Percentiles rank a stretch among this genome's conserved stretches.
Evolutionary conservation across 2,797 vertebrate genomes (phyloP).

Genomic region (Gambelia wislizenii): DNA sequence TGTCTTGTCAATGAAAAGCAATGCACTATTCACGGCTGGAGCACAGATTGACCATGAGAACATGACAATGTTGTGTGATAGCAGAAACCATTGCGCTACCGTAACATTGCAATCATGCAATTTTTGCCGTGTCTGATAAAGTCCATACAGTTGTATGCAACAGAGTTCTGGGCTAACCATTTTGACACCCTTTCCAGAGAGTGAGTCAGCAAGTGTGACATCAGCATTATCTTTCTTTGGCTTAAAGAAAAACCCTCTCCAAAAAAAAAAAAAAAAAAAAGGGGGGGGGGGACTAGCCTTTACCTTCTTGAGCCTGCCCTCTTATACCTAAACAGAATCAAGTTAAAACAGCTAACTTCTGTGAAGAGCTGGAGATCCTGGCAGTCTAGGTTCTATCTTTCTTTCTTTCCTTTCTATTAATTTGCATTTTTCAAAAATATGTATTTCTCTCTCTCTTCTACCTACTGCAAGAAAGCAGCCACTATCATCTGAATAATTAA

Average conservation of each 20-base stretch:
- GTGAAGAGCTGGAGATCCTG: not conserved
- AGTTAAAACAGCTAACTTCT: slow-evolving; percentile 23
- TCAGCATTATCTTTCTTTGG: slow-evolving; percentile 19
- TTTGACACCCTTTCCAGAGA: not conserved
- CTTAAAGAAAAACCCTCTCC: not conserved
- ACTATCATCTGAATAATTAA: slow-evolving; percentile 37
- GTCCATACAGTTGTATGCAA: not conserved
- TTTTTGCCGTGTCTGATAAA: too few species aligned
- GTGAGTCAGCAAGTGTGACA: not conserved
- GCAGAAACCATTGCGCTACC: too few species aligned
- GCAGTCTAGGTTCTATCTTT: not conserved
- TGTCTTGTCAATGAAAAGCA: too few species aligned
- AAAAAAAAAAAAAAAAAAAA: too few species aligned
- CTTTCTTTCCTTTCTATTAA: not conserved
- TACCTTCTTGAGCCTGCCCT: not conserved
- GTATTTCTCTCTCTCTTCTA: slow-evolving; percentile 1
- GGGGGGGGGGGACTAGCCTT: too few species aligned
- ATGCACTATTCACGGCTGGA: too few species aligned
- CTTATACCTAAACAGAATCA: slow-evolving; percentile 4
- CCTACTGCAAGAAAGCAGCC: slow-evolving; percentile 10
- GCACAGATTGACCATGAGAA: too few species aligned
- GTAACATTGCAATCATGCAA: too few species aligned
- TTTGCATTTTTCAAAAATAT: not conserved
- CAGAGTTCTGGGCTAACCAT: not conserved
- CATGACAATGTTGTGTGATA: too few species aligned